Evolutionary conservation across 2,797 vertebrate species (phyloP).

Genomic region (Arrhamphus sclerolepis): DNA sequence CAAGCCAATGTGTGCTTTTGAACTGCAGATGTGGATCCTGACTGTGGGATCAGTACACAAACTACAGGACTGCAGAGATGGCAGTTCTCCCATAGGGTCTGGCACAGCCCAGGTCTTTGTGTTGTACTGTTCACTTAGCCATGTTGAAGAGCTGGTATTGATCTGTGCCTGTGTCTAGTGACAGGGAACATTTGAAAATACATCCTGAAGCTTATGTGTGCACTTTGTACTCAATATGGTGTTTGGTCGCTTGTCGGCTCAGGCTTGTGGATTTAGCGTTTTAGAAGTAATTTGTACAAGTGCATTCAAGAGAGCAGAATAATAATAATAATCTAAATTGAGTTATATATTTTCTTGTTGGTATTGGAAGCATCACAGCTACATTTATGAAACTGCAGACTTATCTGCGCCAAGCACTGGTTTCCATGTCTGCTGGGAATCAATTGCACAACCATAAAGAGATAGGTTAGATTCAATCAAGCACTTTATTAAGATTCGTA

Average conservation of each 20-base stretch:
- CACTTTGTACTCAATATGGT: constrained; percentile 47
- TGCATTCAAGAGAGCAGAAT: constrained; percentile 21
- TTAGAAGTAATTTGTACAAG: constrained; percentile 28
- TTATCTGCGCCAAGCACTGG: constrained; percentile 47
- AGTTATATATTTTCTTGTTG: constrained; percentile 43
- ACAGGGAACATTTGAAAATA: constrained; percentile 56
- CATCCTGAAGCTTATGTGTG: constrained; percentile 46
- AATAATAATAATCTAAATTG: constrained; percentile 44
- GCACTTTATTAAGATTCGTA: constrained; percentile 67
- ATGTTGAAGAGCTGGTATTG: constrained; percentile 49
- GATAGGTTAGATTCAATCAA: constrained; percentile 60
- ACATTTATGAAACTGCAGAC: constrained; percentile 59
- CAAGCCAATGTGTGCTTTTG: constrained; percentile 65
- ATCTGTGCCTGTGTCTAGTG: constrained; percentile 34
- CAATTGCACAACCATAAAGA: constrained; percentile 48
- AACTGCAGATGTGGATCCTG: constrained; percentile 68
- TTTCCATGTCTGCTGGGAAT: constrained; percentile 67
- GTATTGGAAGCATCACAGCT: constrained; percentile 38
- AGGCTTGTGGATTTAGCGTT: constrained; percentile 17
- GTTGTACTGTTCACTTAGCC: constrained; percentile 54
- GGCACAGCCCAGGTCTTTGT: constrained; percentile 63
- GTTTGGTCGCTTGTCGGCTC: constrained; percentile 18
- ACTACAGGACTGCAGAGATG: constrained; percentile 72
- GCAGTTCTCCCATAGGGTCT: constrained; percentile 66
- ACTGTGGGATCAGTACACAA: constrained; percentile 70